Conservation (phyloP, 2,888 invertebrate species). For the Bugulina stolonifera region DNA sequence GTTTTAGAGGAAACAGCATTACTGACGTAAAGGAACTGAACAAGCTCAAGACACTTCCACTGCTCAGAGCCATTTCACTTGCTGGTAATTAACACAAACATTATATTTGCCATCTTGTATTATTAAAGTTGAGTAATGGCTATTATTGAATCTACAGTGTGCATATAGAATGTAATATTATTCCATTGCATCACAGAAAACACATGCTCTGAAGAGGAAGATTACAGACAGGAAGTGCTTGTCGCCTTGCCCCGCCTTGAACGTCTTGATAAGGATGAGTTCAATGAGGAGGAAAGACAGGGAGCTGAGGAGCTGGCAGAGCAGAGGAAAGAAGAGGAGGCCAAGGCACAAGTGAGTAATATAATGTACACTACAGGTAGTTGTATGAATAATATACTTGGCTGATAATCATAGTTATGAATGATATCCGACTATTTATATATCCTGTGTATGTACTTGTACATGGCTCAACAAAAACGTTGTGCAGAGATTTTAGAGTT, state of each 20-base stretch:
- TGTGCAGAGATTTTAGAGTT: too few species aligned
- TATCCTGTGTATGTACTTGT: too few species aligned
- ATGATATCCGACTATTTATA: too few species aligned
- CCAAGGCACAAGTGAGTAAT: slow-evolving; percentile 27
- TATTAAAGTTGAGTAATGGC: too few species aligned
- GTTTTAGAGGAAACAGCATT: slow-evolving; percentile 45
- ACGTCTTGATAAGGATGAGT: slow-evolving; percentile 52
- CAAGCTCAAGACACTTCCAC: slow-evolving; percentile 44
- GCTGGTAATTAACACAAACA: too few species aligned
- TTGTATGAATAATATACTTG: too few species aligned
- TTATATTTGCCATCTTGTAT: too few species aligned
- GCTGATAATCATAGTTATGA: too few species aligned
- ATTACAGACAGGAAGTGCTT: slow-evolving; percentile 50
- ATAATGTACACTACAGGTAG: too few species aligned
- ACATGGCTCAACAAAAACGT: too few species aligned
- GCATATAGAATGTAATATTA: too few species aligned
- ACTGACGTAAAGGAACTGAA: slow-evolving; percentile 42
- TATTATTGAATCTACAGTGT: too few species aligned
- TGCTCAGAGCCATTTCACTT: slow-evolving; percentile 46
- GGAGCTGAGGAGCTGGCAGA: slow-evolving; percentile 50
- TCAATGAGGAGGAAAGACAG: slow-evolving; percentile 47
- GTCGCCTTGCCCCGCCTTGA: slow-evolving; percentile 46
- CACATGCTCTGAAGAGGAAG: slow-evolving; percentile 49
- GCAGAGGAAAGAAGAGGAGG: slow-evolving; percentile 41
- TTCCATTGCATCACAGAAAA: slow-evolving; percentile 38